Percentiles rank a stretch among this genome's conserved stretches.
phyloP scores from a whole-genome alignment of 2,113 vertebrate species.

The Ictalurus furcatus region DNA sequence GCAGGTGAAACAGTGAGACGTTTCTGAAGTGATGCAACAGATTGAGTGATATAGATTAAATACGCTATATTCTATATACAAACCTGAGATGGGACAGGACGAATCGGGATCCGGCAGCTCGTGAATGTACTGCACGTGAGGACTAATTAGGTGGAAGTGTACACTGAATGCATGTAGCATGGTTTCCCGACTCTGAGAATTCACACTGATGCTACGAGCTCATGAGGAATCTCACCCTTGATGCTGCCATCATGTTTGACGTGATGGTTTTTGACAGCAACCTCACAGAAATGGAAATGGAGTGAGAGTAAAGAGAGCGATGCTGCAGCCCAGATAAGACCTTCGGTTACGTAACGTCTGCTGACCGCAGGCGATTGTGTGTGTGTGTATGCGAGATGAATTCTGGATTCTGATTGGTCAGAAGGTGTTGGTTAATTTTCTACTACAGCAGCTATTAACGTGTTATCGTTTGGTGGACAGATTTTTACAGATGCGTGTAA shows the following conservation, averaged over 20 bases:
- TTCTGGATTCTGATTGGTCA: background rate
- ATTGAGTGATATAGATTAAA: background rate
- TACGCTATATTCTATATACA: background rate
- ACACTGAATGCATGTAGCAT: background rate
- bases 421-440: background rate
- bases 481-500: background rate
- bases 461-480: background rate
- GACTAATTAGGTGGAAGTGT: background rate
- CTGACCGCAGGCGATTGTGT: background rate
- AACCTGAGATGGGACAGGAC: background rate
- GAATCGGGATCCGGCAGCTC: background rate
- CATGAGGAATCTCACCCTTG: background rate
- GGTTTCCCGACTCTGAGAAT: background rate
- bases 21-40: background rate
- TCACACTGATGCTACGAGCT: background rate
- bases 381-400: background rate
- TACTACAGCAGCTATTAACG: background rate
- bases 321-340: background rate
- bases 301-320: background rate
- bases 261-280: conserved; percentile 20
- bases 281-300: background rate
- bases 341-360: conserved; percentile 37
- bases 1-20: background rate
- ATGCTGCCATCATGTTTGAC: background rate
- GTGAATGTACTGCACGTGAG: background rate